Evolutionary conservation across 2,113 vertebrate genomes (phyloP).

Genomic region (Esox niger): DNA sequence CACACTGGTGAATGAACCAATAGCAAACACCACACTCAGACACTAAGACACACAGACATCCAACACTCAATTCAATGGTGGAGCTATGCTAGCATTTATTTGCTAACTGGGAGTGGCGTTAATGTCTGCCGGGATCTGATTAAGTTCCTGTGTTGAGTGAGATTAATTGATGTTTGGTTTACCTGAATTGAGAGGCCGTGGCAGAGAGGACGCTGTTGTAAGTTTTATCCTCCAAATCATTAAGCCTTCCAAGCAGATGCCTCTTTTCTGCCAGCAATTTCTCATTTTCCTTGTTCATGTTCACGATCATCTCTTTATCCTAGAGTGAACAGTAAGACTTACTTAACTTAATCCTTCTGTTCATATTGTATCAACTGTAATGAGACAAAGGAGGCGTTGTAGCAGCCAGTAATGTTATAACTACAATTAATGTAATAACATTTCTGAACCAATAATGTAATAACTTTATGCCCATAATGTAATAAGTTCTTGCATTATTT

Average conservation of each 20-base stretch:
- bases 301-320: conserved; percentile 48
- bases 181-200: conserved; percentile 52
- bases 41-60: not conserved
- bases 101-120: not conserved
- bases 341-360: not conserved
- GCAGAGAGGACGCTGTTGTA: conserved; percentile 30
- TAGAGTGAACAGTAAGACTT: conserved; percentile 14
- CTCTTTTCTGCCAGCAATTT: conserved; percentile 53
- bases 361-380: too few relatives aligned
- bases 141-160: not conserved
- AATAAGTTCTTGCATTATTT: too few relatives aligned
- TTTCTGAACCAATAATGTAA: too few relatives aligned
- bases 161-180: not conserved
- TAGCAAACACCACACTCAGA: not conserved
- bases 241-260: conserved; percentile 40
- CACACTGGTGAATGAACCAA: conserved; percentile 33
- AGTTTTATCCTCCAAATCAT: conserved; percentile 42
- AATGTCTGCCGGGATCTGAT: too few relatives aligned
- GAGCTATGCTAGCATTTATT: too few relatives aligned
- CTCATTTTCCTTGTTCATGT: conserved; percentile 47
- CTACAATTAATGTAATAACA: too few relatives aligned
- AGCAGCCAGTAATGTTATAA: too few relatives aligned
- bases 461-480: too few relatives aligned
- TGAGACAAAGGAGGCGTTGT: too few relatives aligned
- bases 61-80: too few relatives aligned